A percentile compares a stretch with the other conserved stretches of the same genome.
These are phyloP conservation scores for Cottoperca gobio DNA, from an alignment of 2,797 vertebrate genomes.

Conservation along the genomic window DNA sequence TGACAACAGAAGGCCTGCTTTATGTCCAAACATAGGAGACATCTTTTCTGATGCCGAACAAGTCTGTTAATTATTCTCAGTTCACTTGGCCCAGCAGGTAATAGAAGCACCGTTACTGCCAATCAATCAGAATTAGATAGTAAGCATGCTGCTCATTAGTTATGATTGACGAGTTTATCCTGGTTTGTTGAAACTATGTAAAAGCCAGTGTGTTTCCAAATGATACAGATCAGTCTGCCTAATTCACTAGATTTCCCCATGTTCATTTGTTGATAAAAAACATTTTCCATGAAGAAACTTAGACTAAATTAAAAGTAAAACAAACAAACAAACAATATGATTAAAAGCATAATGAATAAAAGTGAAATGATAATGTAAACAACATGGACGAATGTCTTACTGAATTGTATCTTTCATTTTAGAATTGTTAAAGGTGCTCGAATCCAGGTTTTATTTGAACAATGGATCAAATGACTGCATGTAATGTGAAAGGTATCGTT, in stretches of 20 bases:
- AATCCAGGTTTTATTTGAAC: too few species aligned
- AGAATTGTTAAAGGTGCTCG: too few species aligned
- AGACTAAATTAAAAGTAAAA: not conserved
- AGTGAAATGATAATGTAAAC: too few species aligned
- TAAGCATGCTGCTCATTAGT: not conserved
- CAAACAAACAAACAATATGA: not conserved
- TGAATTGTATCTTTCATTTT: too few species aligned
- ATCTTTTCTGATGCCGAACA: not conserved
- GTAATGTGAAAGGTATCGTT: too few species aligned
- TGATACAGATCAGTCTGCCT: not conserved
- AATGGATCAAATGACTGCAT: too few species aligned
- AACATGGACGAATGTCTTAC: too few species aligned
- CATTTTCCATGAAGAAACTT: not conserved
- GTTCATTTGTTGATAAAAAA: not conserved
- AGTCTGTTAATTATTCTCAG: constrained; percentile 6
- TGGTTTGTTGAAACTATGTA: not conserved
- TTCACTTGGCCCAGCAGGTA: constrained; percentile 10
- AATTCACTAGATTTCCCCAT: not conserved
- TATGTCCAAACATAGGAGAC: constrained; percentile 10
- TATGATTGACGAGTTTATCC: not conserved
- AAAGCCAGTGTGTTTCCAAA: not conserved
- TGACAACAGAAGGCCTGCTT: constrained; percentile 17
- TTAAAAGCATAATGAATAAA: too few species aligned
- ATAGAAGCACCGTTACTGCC: not conserved
- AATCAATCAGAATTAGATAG: constrained; percentile 17